A percentile compares a stretch with the other conserved stretches of the same genome.
These are phyloP conservation scores for Phrynocephalus vlangalii DNA, from an alignment of 2,797 vertebrate species.

Conservation along the genomic window DNA sequence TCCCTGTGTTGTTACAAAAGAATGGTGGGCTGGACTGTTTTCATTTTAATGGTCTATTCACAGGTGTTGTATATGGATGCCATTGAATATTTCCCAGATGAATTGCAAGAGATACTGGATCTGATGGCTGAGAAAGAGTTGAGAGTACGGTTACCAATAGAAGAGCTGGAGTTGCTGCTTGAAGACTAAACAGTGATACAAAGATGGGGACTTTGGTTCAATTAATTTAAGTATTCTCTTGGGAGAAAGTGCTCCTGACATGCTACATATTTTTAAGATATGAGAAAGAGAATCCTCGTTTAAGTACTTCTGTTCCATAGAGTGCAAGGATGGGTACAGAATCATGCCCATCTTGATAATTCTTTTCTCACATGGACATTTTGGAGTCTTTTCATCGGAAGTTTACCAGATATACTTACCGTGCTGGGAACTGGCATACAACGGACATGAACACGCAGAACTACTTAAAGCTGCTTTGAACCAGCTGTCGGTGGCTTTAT, in stretches of 20 bases:
- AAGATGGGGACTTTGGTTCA: neutral
- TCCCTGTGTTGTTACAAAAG: neutral
- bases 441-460: constrained; percentile 43
- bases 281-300: neutral
- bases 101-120: constrained; percentile 83
- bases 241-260: neutral
- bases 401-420: constrained; percentile 21
- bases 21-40: neutral
- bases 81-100: constrained; percentile 81
- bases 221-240: neutral
- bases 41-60: neutral
- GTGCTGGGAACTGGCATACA: constrained; percentile 42
- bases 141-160: constrained; percentile 82
- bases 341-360: constrained; percentile 32
- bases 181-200: constrained; percentile 77
- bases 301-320: constrained; percentile 18
- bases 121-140: constrained; percentile 88
- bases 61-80: constrained; percentile 86
- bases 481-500: neutral
- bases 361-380: neutral
- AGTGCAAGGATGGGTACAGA: constrained; percentile 20
- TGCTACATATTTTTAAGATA: constrained; percentile 12
- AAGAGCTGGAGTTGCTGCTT: constrained; percentile 86
- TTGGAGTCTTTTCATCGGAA: constrained; percentile 21
- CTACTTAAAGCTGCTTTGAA: constrained; percentile 26